Base-by-base conservation (phyloP, 2,113 vertebrate species). In the Hipposideros armiger region DNA sequence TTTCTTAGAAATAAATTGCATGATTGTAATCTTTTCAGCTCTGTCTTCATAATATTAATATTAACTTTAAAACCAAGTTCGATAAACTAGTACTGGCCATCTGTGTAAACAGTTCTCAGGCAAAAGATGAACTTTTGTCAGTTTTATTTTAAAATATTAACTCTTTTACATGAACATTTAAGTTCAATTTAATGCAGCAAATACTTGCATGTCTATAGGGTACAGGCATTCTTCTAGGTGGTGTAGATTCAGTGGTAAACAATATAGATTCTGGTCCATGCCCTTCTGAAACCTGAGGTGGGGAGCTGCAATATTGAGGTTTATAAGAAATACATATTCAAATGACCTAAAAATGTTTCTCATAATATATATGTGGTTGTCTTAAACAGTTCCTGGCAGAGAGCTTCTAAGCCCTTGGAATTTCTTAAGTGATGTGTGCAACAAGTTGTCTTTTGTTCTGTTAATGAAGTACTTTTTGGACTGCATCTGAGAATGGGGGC, bases 121-220 rank as follows among this genome's bases (percentile, higher is more conserved):
- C 36, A 66, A 62, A 87, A 58, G 36, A 87, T 26, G 40, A 52
- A 42, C 30, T 4, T 72, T 78, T 67, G 67, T 90, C 42, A 54
- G 11, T 66, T 87, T 92, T 56, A 42, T 84, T 89, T 93, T 19
- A 84, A 77, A 89, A 83, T 69, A 69, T 87, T 82, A 74, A 87
- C 40, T 73, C 42, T 74, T 76, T 76, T 69, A 58, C 50, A 60
- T 76, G 62, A 84, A 47, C 52, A 56, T 47, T 80, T 52, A 91
- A 94, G 24, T 87, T 87, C 13, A 73, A 45, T 3, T 52, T 52
- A 70, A 77, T 95, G 54, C 36, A 62, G 24, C 52, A 28, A 36
- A 70, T 62, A 24, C n/a, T 84, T 89, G 5, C 7, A 52, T 58
- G 40, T 76, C 40, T 86, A 20, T 28, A 60, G 15, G 22, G 4